phyloP scores from a whole-genome alignment of 92 coral and sea anemone species.

The Palythoa caribaeorum region DNA sequence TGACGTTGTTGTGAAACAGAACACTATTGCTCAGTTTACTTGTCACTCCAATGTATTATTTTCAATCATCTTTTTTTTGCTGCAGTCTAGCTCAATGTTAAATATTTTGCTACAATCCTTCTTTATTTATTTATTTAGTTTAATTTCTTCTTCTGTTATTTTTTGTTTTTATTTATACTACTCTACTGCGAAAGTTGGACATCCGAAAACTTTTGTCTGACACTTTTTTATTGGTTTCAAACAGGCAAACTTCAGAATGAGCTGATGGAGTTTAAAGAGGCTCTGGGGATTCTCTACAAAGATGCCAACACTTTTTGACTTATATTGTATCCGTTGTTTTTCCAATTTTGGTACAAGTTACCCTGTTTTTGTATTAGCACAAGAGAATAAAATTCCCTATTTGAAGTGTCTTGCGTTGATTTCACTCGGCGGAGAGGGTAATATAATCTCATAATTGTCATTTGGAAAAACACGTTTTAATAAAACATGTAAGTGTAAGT shows the following conservation, averaged over 20 bases:
- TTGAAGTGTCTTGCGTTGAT: background rate
- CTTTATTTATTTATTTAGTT: too few relatives aligned
- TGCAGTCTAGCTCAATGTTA: too few relatives aligned
- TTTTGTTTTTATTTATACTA: background rate
- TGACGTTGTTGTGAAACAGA: too few relatives aligned
- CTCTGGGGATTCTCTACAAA: slow-evolving; percentile 87
- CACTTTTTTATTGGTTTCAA: background rate
- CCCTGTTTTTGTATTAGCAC: background rate
- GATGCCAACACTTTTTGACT: slow-evolving; percentile 54
- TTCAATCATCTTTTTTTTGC: too few relatives aligned
- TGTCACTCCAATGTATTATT: too few relatives aligned
- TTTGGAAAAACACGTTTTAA: too few relatives aligned
- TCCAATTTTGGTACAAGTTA: background rate
- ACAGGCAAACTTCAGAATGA: slow-evolving; percentile 92
- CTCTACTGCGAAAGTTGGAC: background rate
- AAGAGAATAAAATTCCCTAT: background rate
- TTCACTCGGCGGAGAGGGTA: background rate
- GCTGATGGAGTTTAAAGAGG: slow-evolving; percentile 90
- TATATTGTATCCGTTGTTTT: background rate
- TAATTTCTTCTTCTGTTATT: too few relatives aligned
- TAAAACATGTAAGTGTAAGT: too few relatives aligned
- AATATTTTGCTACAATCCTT: too few relatives aligned
- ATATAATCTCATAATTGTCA: background rate
- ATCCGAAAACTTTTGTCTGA: background rate
- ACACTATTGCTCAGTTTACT: too few relatives aligned